phyloP scores from a whole-genome alignment of 2,797 vertebrate species.

The Ctenopoma kingsleyae region DNA sequence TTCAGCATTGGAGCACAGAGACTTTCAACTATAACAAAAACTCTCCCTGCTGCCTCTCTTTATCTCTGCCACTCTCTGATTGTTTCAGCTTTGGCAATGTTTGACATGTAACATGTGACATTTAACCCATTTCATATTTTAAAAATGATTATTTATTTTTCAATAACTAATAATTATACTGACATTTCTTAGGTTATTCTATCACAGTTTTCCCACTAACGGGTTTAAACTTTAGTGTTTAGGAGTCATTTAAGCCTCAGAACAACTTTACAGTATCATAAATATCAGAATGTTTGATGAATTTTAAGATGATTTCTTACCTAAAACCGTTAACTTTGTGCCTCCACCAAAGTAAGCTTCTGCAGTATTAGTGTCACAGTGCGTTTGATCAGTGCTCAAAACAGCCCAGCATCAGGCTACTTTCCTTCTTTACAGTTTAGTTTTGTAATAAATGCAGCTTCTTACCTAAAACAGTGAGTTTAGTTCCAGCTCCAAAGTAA shows the following conservation, averaged over 20 bases:
- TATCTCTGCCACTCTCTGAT: not conserved
- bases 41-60: slow-evolving; percentile 14
- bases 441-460: not conserved
- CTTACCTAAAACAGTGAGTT: slow-evolving; percentile 75
- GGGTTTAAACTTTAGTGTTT: too few relatives aligned
- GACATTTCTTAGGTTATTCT: too few relatives aligned
- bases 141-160: too few relatives aligned
- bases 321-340: slow-evolving; percentile 77
- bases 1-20: slow-evolving; percentile 51
- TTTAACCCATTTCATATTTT: too few relatives aligned
- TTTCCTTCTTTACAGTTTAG: not conserved
- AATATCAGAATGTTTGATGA: too few relatives aligned
- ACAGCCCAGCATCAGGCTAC: not conserved
- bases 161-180: too few relatives aligned
- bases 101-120: not conserved
- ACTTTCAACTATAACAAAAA: slow-evolving; percentile 31
- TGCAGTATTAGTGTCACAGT: slow-evolving; percentile 57
- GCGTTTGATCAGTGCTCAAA: slow-evolving; percentile 24
- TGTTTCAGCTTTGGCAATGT: too few relatives aligned
- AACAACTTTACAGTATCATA: rapidly evolving
- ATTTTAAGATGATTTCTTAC: too few relatives aligned
- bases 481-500: slow-evolving; percentile 81
- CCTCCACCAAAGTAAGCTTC: slow-evolving; percentile 71
- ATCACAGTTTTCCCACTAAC: too few relatives aligned
- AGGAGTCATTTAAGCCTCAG: not conserved